phyloP scores from a whole-genome alignment of 2,797 vertebrate genomes.

The Urosaurus nigricauda region DNA sequence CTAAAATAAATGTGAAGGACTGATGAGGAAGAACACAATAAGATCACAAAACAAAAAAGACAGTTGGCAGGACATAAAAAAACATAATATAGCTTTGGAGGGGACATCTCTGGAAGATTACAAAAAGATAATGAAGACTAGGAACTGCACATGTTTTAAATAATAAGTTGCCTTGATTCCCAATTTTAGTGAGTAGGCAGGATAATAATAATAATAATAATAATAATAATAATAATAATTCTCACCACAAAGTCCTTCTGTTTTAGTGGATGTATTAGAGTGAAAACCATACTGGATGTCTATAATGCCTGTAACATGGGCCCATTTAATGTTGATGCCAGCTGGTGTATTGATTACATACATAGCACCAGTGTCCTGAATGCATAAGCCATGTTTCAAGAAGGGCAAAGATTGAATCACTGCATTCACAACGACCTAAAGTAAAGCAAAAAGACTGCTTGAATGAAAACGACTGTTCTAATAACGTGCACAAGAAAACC shows the following conservation, averaged over 20 bases:
- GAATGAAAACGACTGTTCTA: background rate
- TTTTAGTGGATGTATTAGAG: slow-evolving; percentile 83
- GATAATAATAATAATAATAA: no score
- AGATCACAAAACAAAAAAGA: background rate
- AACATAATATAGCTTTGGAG: background rate
- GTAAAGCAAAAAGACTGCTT: slow-evolving; percentile 50
- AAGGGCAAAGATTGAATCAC: slow-evolving; percentile 88
- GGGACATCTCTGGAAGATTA: background rate
- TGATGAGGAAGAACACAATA: background rate
- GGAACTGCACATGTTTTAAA: background rate
- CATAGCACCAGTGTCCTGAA: slow-evolving; percentile 97
- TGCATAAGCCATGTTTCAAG: slow-evolving; percentile 85
- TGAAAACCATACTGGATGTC: slow-evolving; percentile 89
- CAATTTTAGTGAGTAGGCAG: no score
- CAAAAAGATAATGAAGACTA: slow-evolving; percentile 30
- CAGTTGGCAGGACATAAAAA: background rate
- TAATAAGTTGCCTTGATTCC: no score
- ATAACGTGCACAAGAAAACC: background rate
- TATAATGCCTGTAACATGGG: slow-evolving; percentile 95
- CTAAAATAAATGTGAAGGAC: background rate
- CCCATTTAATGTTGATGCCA: slow-evolving; percentile 93
- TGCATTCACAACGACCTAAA: slow-evolving; percentile 92
- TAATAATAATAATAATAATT: no score
- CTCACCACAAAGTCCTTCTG: slow-evolving; percentile 96
- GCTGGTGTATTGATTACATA: slow-evolving; percentile 92